phyloP scores from a whole-genome alignment of 2,888 invertebrate species.

The Serrognathus titanus region DNA sequence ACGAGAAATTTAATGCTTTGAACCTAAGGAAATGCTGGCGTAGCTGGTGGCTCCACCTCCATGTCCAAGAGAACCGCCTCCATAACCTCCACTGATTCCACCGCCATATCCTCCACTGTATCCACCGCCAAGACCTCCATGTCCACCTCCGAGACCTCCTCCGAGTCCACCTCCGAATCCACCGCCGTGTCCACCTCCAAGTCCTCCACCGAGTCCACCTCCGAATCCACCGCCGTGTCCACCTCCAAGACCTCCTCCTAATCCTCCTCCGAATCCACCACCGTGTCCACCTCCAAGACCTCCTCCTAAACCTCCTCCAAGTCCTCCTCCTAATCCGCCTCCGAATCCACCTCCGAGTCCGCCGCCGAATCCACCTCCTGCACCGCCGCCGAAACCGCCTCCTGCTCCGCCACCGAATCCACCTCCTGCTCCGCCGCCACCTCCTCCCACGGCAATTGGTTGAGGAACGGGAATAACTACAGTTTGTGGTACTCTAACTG shows the following conservation, averaged over 20 bases:
- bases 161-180: slow-evolving; percentile 27
- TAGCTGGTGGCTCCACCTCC: slow-evolving; percentile 33
- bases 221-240: slow-evolving; percentile 12
- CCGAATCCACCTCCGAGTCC: slow-evolving; percentile 24
- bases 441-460: slow-evolving; percentile 33
- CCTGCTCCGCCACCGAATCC: slow-evolving; percentile 14
- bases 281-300: slow-evolving; percentile 18
- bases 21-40: slow-evolving; percentile 36
- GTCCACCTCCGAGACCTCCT: slow-evolving; percentile 27
- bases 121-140: slow-evolving; percentile 27
- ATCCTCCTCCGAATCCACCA: slow-evolving; percentile 2
- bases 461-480: slow-evolving; percentile 49
- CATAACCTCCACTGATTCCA: slow-evolving; percentile 27
- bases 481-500: slow-evolving; percentile 48
- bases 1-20: slow-evolving; percentile 12
- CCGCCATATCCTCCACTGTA: slow-evolving; percentile 29
- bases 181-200: slow-evolving; percentile 7
- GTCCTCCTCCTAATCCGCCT: slow-evolving; percentile 19
- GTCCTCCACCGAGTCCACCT: slow-evolving; percentile 11
- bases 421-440: slow-evolving; percentile 18
- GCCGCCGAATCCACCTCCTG: slow-evolving; percentile 23
- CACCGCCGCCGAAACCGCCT: slow-evolving; percentile 23
- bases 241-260: slow-evolving; percentile 2
- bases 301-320: slow-evolving; percentile 21
- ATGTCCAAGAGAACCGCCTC: slow-evolving; percentile 23